These are phyloP conservation scores for Gallinago undulata DNA, from an alignment of 2,113 vertebrate genomes.

Conservation along the genomic window DNA sequence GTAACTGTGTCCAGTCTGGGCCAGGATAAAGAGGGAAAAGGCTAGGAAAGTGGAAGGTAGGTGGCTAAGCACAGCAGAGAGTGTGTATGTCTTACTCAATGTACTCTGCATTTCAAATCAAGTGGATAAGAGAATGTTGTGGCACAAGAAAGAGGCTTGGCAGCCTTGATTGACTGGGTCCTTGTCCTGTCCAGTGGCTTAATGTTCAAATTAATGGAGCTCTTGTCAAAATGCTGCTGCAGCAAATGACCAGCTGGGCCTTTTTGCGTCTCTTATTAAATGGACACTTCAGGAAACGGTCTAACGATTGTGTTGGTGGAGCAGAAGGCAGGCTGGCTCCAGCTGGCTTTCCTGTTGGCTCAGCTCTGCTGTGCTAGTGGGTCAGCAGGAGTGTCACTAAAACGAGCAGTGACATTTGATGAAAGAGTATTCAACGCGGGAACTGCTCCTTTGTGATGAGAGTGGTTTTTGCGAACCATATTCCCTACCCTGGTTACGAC, in stretches of 20 bases:
- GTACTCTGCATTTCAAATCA: not conserved
- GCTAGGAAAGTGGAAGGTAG: not conserved
- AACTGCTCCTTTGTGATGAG: not conserved
- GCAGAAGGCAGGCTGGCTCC: not conserved
- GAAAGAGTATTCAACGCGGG: not conserved
- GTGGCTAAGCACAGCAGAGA: not conserved
- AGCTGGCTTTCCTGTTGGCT: not conserved
- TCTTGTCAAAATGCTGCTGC: not conserved
- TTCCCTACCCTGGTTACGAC: not conserved
- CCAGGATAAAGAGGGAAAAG: not conserved
- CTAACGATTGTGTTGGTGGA: not conserved
- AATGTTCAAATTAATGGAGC: rapidly evolving
- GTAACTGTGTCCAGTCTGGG: not conserved
- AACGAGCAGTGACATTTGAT: not conserved
- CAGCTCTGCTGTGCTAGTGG: not conserved
- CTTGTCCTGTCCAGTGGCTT: not conserved
- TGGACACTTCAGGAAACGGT: not conserved
- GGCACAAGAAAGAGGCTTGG: not conserved
- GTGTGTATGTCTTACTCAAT: not conserved
- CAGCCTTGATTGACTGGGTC: not conserved
- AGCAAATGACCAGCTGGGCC: not conserved
- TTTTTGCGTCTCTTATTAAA: not conserved
- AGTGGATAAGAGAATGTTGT: not conserved
- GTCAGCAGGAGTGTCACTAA: not conserved
- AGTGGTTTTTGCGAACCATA: rapidly evolving